Conservation (phyloP, 2,888 invertebrate species). For the Eremobia ochroleuca region DNA sequence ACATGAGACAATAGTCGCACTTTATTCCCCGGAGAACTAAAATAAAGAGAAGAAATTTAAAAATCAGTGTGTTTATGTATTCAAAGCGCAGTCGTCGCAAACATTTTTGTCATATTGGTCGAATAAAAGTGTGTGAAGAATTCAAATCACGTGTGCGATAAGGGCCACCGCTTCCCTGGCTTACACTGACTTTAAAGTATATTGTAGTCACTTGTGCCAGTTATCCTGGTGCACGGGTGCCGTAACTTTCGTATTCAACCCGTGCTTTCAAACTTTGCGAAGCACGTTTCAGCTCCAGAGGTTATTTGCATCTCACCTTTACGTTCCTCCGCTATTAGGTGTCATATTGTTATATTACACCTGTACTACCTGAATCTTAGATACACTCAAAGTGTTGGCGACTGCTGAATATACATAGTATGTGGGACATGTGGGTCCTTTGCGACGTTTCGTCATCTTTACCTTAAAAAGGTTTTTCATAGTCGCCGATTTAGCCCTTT, state of each 20-base stretch:
- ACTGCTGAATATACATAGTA: conserved; percentile 52
- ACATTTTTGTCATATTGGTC: conserved; percentile 86
- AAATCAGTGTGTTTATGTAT: conserved; percentile 77
- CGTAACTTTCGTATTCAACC: conserved; percentile 82
- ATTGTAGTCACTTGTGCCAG: conserved; percentile 81
- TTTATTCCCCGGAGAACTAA: conserved; percentile 42
- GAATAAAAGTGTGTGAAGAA: conserved; percentile 80
- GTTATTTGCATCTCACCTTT: conserved; percentile 87
- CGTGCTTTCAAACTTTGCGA: conserved; percentile 80
- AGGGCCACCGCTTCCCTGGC: conserved; percentile 83
- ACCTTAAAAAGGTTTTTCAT: conserved; percentile 14
- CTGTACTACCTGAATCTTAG: conserved; percentile 63
- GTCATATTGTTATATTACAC: conserved; percentile 82
- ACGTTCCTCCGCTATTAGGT: conserved; percentile 81
- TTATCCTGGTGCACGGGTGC: conserved; percentile 75
- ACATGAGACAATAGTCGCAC: conserved; percentile 43
- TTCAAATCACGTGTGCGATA: conserved; percentile 86
- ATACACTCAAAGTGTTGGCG: conserved; percentile 58
- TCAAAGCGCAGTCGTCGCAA: conserved; percentile 83
- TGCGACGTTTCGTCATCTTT: neutral
- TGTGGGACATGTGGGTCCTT: conserved; percentile 23
- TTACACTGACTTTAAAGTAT: conserved; percentile 85
- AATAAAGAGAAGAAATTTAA: conserved; percentile 60
- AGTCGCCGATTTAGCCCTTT: neutral
- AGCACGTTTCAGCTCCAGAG: conserved; percentile 82